Evolutionary conservation across 1,140 invertebrate genomes (phyloP).

Genomic region (Danaus plexippus): DNA sequence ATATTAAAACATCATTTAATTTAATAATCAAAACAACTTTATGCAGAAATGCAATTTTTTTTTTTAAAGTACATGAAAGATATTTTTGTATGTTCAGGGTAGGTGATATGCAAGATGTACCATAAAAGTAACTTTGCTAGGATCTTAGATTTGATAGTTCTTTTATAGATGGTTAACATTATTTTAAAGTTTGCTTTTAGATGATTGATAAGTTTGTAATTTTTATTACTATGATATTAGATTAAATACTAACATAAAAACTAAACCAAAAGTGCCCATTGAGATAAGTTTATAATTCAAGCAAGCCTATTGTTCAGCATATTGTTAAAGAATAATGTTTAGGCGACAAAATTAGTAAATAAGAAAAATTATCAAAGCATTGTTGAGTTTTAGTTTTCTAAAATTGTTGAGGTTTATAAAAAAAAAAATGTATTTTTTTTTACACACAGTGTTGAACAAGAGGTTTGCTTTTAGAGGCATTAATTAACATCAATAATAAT

Average conservation of each 20-base stretch:
- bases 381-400: constrained; percentile 71
- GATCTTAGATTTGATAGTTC: constrained; percentile 67
- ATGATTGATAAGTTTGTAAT: constrained; percentile 66
- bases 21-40: constrained; percentile 32
- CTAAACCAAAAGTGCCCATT: constrained; percentile 74
- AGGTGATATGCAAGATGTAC: constrained; percentile 56
- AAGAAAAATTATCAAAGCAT: constrained; percentile 62
- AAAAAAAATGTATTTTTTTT: constrained; percentile 66
- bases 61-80: constrained; percentile 65
- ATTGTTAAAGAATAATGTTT: constrained; percentile 66
- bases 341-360: constrained; percentile 69
- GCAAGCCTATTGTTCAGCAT: constrained; percentile 63
- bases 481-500: constrained; percentile 66
- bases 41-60: constrained; percentile 41
- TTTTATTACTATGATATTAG: constrained; percentile 69
- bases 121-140: constrained; percentile 64
- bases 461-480: constrained; percentile 68
- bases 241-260: constrained; percentile 71
- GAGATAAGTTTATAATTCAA: constrained; percentile 69
- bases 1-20: not conserved
- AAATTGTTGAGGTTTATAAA: constrained; percentile 71
- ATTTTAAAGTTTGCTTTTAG: constrained; percentile 69
- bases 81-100: constrained; percentile 70
- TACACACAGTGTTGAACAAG: constrained; percentile 56
- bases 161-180: constrained; percentile 69